phyloP scores from a whole-genome alignment of 2,888 invertebrate genomes.

The Arctia plantaginis region DNA sequence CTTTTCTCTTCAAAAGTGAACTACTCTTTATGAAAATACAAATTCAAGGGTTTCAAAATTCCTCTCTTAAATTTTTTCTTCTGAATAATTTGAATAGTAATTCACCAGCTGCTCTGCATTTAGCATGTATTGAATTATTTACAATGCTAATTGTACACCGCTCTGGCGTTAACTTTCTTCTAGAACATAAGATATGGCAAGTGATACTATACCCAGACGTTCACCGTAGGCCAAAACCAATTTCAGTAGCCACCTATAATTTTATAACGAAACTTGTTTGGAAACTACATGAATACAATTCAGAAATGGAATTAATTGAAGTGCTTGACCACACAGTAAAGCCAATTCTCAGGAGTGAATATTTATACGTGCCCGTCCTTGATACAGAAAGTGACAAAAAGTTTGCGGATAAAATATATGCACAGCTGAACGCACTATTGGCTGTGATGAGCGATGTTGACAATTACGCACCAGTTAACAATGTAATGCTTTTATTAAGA shows the following conservation, averaged over 20 bases:
- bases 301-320: slow-evolving; percentile 51
- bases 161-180: slow-evolving; percentile 51
- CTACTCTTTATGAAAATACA: slow-evolving; percentile 60
- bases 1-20: slow-evolving; percentile 57
- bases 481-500: slow-evolving; percentile 43
- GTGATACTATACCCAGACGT: slow-evolving; percentile 38
- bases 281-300: slow-evolving; percentile 54
- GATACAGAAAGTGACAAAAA: slow-evolving; percentile 46
- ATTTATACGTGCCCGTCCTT: slow-evolving; percentile 36
- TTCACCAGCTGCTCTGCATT: slow-evolving; percentile 39
- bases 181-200: slow-evolving; percentile 52
- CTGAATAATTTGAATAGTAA: slow-evolving; percentile 34
- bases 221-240: slow-evolving; percentile 33
- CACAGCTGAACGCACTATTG: slow-evolving; percentile 44
- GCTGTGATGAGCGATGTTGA: slow-evolving; percentile 47
- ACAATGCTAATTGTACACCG: slow-evolving; percentile 50
- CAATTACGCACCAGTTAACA: slow-evolving; percentile 44
- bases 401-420: slow-evolving; percentile 43
- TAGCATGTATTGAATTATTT: slow-evolving; percentile 48
- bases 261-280: slow-evolving; percentile 54
- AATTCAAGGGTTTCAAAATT: slow-evolving; percentile 43
- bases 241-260: slow-evolving; percentile 47
- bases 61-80: slow-evolving; percentile 35
- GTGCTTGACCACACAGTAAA: slow-evolving; percentile 49
- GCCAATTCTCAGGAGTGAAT: slow-evolving; percentile 50